Conservation (phyloP, 2,113 vertebrate species). For the Gymnarchus niloticus region DNA sequence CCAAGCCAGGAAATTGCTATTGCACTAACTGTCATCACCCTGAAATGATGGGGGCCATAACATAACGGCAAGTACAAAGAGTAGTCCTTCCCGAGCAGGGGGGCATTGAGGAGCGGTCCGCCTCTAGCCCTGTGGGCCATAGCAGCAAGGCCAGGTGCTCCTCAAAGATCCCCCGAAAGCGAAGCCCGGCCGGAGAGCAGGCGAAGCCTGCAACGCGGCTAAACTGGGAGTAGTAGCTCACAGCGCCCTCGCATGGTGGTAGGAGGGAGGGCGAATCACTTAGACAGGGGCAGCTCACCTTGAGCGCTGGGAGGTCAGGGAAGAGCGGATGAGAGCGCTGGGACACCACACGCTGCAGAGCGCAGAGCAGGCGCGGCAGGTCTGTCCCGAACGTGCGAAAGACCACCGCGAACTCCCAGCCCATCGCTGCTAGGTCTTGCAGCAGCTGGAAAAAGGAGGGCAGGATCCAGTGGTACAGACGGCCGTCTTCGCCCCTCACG, state of each 20-base stretch:
- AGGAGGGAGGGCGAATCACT: conserved; percentile 61
- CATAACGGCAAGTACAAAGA: no score
- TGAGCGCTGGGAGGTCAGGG: conserved; percentile 61
- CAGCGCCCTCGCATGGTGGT: conserved; percentile 62
- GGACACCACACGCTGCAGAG: conserved; percentile 53
- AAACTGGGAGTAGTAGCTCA: conserved; percentile 69
- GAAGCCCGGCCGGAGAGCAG: conserved; percentile 47
- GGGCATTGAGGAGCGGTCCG: no score
- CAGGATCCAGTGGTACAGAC: conserved; percentile 74
- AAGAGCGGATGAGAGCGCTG: conserved; percentile 74
- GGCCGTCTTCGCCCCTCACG: conserved; percentile 56
- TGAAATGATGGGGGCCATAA: no score
- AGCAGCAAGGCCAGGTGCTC: conserved; percentile 66
- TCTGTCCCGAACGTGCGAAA: conserved; percentile 80
- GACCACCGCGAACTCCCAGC: conserved; percentile 62
- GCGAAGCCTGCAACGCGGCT: conserved; percentile 66
- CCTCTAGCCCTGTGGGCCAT: conserved; percentile 60
- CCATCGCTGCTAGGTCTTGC: conserved; percentile 56
- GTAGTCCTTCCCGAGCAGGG: no score
- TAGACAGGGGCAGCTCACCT: conserved; percentile 42
- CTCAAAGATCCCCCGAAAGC: conserved; percentile 59
- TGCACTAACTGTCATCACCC: no score
- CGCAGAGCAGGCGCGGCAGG: conserved; percentile 60
- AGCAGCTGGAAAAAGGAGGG: conserved; percentile 82
- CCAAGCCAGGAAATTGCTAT: no score